phyloP scores from a whole-genome alignment of 30 jellyfish, hydroid and myxozoan genomes.

The Catostylus mosaicus region DNA sequence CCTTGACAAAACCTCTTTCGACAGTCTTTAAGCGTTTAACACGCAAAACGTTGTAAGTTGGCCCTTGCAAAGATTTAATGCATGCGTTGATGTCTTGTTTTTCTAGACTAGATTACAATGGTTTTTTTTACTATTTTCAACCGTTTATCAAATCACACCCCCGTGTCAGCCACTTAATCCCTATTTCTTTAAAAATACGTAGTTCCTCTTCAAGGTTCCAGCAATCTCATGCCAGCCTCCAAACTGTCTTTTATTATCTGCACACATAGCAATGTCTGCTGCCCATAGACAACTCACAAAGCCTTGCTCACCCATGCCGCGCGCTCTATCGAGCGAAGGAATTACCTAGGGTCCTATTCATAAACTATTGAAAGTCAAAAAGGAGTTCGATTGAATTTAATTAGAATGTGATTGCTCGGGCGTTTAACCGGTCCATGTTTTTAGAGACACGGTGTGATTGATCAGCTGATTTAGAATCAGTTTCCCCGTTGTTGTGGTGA shows the following conservation, averaged over 20 bases:
- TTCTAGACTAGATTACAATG: too few species aligned
- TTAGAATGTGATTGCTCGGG: neutral
- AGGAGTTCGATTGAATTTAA: neutral
- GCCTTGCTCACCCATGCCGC: slow-evolving; percentile 2
- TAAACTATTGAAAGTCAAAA: neutral
- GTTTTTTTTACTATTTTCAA: too few species aligned
- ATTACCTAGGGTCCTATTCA: slow-evolving; percentile 1
- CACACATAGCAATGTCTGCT: neutral
- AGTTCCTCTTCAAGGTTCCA: too few species aligned
- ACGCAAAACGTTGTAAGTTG: too few species aligned
- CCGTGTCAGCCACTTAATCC: too few species aligned
- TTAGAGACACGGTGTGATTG: neutral
- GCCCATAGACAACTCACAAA: neutral
- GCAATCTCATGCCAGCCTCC: too few species aligned
- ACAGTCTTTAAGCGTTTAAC: too few species aligned
- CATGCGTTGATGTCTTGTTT: too few species aligned
- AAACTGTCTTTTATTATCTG: neutral
- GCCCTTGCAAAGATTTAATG: too few species aligned
- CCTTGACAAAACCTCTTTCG: too few species aligned
- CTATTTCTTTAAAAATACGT: too few species aligned
- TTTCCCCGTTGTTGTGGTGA: slow-evolving; percentile 21
- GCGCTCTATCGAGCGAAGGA: neutral
- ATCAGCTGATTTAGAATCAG: slow-evolving; percentile 7
- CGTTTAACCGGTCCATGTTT: neutral
- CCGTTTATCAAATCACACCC: too few species aligned